These are phyloP conservation scores for Geotrypetes seraphini DNA, from an alignment of 2,797 vertebrate species.

Conservation along the genomic window DNA sequence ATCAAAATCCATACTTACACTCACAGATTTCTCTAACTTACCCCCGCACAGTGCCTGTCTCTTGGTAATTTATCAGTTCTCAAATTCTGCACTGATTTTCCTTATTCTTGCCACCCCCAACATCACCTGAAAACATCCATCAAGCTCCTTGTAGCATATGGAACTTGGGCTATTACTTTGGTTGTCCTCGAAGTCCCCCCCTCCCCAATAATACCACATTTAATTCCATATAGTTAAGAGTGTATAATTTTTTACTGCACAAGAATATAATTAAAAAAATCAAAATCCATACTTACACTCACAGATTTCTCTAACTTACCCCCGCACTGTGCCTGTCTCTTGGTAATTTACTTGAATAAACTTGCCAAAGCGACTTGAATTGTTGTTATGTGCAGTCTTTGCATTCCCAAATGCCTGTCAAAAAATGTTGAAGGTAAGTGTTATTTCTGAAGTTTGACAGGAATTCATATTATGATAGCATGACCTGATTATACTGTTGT, in stretches of 20 bases:
- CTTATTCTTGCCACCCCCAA: no score
- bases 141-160: no score
- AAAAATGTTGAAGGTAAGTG: slow-evolving; percentile 30
- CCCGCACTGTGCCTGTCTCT: slow-evolving; percentile 91
- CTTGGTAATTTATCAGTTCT: slow-evolving; percentile 97
- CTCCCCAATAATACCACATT: no score
- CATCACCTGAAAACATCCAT: no score
- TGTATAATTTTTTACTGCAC: neutral
- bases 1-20: neutral
- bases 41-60: slow-evolving; percentile 94
- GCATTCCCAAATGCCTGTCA: slow-evolving; percentile 88
- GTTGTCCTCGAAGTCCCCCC: no score
- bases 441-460: no score
- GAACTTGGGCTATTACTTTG: no score
- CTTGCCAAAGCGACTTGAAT: slow-evolving; percentile 96
- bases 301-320: slow-evolving; percentile 55
- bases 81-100: no score
- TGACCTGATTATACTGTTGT: no score
- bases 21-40: slow-evolving; percentile 41
- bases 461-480: no score
- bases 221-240: no score
- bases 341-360: slow-evolving; percentile 98
- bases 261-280: slow-evolving; percentile 8
- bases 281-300: neutral
- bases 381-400: slow-evolving; percentile 97